phyloP scores from a whole-genome alignment of 2,888 invertebrate genomes.

The Pseudeuparius sepicola region DNA sequence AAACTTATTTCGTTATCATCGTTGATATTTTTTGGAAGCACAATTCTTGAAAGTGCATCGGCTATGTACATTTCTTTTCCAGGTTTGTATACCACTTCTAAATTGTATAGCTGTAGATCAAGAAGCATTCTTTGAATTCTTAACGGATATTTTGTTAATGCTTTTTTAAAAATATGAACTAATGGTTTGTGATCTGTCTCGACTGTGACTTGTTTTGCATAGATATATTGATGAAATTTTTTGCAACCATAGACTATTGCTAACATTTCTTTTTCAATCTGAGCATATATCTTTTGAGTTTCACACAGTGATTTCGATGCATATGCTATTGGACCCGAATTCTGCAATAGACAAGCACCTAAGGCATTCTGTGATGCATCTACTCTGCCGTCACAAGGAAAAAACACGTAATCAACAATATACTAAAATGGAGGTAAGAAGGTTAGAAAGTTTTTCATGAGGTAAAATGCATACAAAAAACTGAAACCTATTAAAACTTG shows the following conservation, averaged over 20 bases:
- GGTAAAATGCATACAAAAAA: too few species aligned
- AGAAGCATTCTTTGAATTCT: constrained; percentile 11
- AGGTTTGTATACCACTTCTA: constrained; percentile 12
- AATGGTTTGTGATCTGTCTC: constrained; percentile 22
- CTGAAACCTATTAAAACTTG: too few species aligned
- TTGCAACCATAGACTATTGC: constrained; percentile 30
- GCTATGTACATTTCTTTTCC: constrained; percentile 13
- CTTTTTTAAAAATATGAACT: constrained; percentile 13
- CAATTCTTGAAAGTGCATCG: constrained; percentile 9
- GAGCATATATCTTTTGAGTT: constrained; percentile 27
- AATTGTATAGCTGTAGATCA: constrained; percentile 7
- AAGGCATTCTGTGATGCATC: constrained; percentile 19
- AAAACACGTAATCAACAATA: too few species aligned
- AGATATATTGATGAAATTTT: constrained; percentile 32
- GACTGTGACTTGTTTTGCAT: constrained; percentile 21
- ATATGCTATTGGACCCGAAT: constrained; percentile 31
- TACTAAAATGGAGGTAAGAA: too few species aligned
- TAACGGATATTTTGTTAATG: constrained; percentile 6
- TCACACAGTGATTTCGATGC: constrained; percentile 28
- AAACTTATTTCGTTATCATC: too few species aligned
- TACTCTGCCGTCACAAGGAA: too few species aligned
- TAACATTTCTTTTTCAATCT: constrained; percentile 32
- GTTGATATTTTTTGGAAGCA: too few species aligned
- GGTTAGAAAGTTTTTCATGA: too few species aligned
- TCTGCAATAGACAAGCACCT: constrained; percentile 31